Percentiles rank a stretch among this genome's conserved stretches.
phyloP scores from a whole-genome alignment of 2,888 invertebrate species.

The Lutraria lutraria region DNA sequence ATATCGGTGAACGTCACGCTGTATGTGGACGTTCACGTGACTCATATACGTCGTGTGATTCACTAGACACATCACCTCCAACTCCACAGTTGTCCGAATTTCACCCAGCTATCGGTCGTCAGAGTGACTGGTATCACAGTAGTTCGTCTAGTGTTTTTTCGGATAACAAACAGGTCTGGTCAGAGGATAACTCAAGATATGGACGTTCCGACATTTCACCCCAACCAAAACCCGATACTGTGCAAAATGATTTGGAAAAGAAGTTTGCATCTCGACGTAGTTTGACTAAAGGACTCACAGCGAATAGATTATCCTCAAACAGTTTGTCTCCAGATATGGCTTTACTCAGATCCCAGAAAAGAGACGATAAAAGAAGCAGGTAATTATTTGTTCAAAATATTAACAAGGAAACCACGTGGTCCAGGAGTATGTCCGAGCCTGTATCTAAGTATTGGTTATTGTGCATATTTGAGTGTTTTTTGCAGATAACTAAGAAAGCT shows the following conservation, averaged over 20 bases:
- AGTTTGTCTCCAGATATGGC: conserved; percentile 71
- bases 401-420: no score
- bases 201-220: conserved; percentile 35
- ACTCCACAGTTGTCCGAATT: neutral
- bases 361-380: conserved; percentile 24
- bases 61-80: conserved; percentile 44
- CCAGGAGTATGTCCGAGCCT: no score
- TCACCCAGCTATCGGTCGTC: conserved; percentile 42
- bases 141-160: conserved; percentile 76
- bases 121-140: conserved; percentile 70
- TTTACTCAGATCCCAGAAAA: conserved; percentile 37
- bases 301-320: conserved; percentile 45
- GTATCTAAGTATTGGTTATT: no score
- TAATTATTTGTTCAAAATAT: neutral
- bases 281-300: conserved; percentile 34
- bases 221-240: conserved; percentile 5
- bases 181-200: neutral
- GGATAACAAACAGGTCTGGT: conserved; percentile 51
- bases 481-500: no score
- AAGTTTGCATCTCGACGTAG: conserved; percentile 25
- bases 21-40: conserved; percentile 20
- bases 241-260: conserved; percentile 19
- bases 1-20: neutral
- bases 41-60: conserved; percentile 41
- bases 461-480: no score